Evolutionary conservation across 2,888 invertebrate genomes (phyloP).

Genomic region (Lathronympha strigana): DNA sequence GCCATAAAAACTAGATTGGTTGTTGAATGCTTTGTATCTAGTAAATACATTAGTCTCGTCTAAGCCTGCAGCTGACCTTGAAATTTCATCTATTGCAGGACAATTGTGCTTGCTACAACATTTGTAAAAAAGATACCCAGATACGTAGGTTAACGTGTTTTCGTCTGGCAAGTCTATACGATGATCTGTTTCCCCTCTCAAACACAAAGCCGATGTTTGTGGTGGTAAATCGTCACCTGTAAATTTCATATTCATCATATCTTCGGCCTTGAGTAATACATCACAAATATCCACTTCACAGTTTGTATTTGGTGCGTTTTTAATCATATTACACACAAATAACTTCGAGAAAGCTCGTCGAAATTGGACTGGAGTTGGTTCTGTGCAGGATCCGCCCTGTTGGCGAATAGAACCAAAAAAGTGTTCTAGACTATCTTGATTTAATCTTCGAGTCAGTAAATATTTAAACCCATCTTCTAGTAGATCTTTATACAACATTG

Average conservation of each 20-base stretch:
- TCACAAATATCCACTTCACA: slow-evolving; percentile 31
- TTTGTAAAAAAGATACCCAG: slow-evolving; percentile 42
- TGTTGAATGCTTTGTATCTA: slow-evolving; percentile 32
- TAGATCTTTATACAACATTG: slow-evolving; percentile 37
- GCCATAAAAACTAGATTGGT: slow-evolving; percentile 21
- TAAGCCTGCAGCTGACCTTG: slow-evolving; percentile 16
- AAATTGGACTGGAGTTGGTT: slow-evolving; percentile 42
- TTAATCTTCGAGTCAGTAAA: slow-evolving; percentile 32
- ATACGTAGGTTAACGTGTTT: slow-evolving; percentile 41
- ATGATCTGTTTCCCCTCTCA: no score
- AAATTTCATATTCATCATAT: background rate
- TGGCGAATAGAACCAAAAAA: slow-evolving; percentile 35
- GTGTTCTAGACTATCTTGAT: slow-evolving; percentile 34
- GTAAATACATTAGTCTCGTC: slow-evolving; percentile 13
- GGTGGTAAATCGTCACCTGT: slow-evolving; percentile 30
- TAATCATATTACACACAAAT: slow-evolving; percentile 39
- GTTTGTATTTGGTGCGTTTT: slow-evolving; percentile 14
- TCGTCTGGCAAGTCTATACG: slow-evolving; percentile 40
- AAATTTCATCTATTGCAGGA: slow-evolving; percentile 1
- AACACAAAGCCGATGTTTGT: slow-evolving; percentile 38
- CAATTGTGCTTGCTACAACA: slow-evolving; percentile 39
- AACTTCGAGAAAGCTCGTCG: slow-evolving; percentile 41
- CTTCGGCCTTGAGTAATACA: background rate
- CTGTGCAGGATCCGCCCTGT: slow-evolving; percentile 32
- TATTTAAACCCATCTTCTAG: slow-evolving; percentile 34